Conservation (phyloP, 2,113 vertebrate species). For the Pica pica region DNA sequence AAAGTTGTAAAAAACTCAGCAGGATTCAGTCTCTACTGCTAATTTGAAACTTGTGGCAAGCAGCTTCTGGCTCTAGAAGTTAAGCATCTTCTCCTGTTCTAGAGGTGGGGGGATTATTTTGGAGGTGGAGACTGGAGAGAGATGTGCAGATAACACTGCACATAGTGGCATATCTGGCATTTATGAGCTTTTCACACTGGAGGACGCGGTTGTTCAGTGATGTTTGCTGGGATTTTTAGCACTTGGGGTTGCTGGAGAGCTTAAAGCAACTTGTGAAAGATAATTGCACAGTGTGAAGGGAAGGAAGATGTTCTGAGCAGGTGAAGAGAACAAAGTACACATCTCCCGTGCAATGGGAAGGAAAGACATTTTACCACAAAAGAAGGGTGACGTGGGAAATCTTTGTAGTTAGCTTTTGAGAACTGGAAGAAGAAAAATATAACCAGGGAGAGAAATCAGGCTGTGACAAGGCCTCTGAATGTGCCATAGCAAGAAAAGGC, state of each 20-base stretch:
- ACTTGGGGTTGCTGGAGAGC: not conserved
- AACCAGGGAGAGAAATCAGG: not conserved
- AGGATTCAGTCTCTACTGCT: not conserved
- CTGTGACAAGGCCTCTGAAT: not conserved
- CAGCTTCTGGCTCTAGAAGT: not conserved
- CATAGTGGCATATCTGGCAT: not conserved
- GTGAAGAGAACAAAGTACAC: not conserved
- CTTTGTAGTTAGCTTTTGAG: not conserved
- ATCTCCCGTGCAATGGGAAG: not conserved
- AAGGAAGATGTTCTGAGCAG: not conserved
- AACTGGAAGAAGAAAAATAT: not conserved
- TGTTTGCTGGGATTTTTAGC: not conserved
- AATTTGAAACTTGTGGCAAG: not conserved
- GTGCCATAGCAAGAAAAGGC: not conserved
- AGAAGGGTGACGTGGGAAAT: not conserved
- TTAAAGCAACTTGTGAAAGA: constrained; percentile 3
- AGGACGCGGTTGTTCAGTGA: not conserved
- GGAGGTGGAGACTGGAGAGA: not conserved
- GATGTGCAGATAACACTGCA: not conserved
- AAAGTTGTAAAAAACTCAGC: not conserved
- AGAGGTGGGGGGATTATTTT: not conserved
- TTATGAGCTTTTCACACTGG: not conserved
- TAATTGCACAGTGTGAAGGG: constrained; percentile 3
- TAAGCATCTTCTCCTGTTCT: not conserved
- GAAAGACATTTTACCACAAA: not conserved